Percentiles rank a stretch among this genome's conserved stretches.
Conservation (phyloP, 2,797 vertebrate species). For the Gymnothorax javanicus region DNA sequence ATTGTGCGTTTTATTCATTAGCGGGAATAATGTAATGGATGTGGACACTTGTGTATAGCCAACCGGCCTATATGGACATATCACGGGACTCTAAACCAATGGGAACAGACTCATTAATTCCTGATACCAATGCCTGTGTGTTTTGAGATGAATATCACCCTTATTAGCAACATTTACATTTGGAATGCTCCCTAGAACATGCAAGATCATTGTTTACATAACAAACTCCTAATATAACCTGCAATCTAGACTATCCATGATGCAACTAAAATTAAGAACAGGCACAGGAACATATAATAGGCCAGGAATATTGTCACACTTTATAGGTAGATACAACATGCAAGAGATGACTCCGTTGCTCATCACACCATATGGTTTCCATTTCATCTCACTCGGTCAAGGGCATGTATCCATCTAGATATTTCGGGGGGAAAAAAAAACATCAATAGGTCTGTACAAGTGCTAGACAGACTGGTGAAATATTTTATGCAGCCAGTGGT, state of each 20-base stretch:
- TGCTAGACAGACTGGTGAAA: background rate
- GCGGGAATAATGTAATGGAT: background rate
- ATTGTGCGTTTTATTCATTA: background rate
- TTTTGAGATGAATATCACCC: background rate
- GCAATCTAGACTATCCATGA: background rate
- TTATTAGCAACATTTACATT: background rate
- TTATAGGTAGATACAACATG: background rate
- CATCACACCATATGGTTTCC: background rate
- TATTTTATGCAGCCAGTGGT: background rate
- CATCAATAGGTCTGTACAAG: background rate
- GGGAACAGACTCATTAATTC: background rate
- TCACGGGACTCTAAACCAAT: background rate
- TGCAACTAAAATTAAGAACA: background rate
- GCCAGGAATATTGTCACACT: background rate
- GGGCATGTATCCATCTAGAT: background rate
- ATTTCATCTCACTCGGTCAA: background rate
- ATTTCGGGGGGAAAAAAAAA: background rate
- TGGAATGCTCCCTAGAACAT: background rate
- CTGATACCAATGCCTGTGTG: background rate
- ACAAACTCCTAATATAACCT: background rate
- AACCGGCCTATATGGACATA: background rate
- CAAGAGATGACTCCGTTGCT: background rate
- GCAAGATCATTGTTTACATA: background rate
- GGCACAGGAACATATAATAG: background rate
- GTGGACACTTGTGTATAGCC: slow-evolving; percentile 9